Base-by-base conservation (phyloP, 2,113 vertebrate species). In the Scartelaos histophorus region DNA sequence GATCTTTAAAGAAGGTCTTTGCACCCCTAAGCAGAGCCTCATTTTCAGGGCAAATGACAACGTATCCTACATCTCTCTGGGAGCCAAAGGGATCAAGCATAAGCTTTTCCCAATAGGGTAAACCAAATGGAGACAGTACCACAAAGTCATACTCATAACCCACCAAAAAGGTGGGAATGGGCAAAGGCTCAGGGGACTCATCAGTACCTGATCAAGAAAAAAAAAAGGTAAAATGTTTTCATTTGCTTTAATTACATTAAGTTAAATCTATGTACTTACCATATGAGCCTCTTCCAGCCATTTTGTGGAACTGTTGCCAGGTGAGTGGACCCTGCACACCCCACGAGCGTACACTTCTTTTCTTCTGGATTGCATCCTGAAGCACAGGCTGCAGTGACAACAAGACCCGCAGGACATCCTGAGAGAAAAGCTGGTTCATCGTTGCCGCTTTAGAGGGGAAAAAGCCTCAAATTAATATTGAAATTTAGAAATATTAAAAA, bases 241-340 rank as follows among this genome's bases (percentile, higher is more conserved):
- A 13, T n/a, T n/a, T n/a, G n/a, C n/a, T n/a, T n/a, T n/a, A n/a
- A n/a, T n/a, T n/a, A n/a, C n/a, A 66, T 35, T n/a, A 51, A 46
- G 58, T 24, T n/a, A 29, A 29, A 51, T 62, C 6, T 1, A 19
- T 45, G 0, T 1, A 66, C 89, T 76, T 94, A 98, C 97, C 98
- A 6, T 98, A 99, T 58, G 98, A 97, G 83, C 98, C 98, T 83
- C 98, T 95, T 69, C 98, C 98, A 80, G 98, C 98, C 96, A 99
- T 98, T 82, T 99, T 99, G 93, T 99, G 98, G 82, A 99, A 99
- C 82, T 99, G 98, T 62, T 99, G 98, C 98, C 98, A 99, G 21
- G 98, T 99, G 74, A 99, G 95, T 17, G 98, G 97, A 3, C 98
- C 97, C 81, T 99, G 98, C 79, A 99, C 95, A 0, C 97, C 98